These are phyloP conservation scores for Cosmorhoe ocellata DNA, from an alignment of 2,888 invertebrate species.

Conservation along the genomic window DNA sequence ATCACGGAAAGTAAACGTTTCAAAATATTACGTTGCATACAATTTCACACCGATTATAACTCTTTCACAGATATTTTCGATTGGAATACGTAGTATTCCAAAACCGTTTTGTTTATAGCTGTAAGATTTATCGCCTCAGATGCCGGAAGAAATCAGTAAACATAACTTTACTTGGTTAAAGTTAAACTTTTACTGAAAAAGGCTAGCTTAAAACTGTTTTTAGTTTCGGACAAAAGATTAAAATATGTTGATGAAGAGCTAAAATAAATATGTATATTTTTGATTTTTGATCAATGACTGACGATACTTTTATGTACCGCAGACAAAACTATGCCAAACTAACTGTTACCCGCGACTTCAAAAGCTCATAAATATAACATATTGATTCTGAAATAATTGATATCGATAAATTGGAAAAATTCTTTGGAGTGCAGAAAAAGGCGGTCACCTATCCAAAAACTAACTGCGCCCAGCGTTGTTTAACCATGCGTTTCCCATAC, in stretches of 20 bases:
- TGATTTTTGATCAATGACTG: constrained; percentile 34
- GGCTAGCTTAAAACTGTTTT: constrained; percentile 32
- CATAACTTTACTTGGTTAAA: constrained; percentile 53
- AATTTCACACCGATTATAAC: constrained; percentile 28
- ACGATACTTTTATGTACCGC: too few relatives aligned
- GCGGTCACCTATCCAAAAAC: too few relatives aligned
- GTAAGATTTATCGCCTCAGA: constrained; percentile 55
- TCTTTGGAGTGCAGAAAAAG: too few relatives aligned
- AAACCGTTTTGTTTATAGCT: constrained; percentile 48
- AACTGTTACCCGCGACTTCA: too few relatives aligned
- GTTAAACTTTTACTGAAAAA: constrained; percentile 54
- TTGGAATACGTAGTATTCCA: constrained; percentile 22
- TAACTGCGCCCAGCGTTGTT: too few relatives aligned
- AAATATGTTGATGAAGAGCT: neutral
- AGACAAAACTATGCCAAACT: too few relatives aligned
- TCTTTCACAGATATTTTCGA: constrained; percentile 20
- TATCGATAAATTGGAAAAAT: too few relatives aligned
- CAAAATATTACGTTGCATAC: constrained; percentile 18
- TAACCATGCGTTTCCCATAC: too few relatives aligned
- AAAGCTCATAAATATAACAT: too few relatives aligned
- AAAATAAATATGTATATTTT: neutral
- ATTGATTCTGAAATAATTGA: too few relatives aligned
- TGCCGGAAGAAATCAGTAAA: constrained; percentile 63
- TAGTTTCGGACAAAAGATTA: constrained; percentile 36
- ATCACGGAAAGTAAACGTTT: constrained; percentile 34